phyloP scores from a whole-genome alignment of 2,797 vertebrate genomes.

The Pristis pectinata region DNA sequence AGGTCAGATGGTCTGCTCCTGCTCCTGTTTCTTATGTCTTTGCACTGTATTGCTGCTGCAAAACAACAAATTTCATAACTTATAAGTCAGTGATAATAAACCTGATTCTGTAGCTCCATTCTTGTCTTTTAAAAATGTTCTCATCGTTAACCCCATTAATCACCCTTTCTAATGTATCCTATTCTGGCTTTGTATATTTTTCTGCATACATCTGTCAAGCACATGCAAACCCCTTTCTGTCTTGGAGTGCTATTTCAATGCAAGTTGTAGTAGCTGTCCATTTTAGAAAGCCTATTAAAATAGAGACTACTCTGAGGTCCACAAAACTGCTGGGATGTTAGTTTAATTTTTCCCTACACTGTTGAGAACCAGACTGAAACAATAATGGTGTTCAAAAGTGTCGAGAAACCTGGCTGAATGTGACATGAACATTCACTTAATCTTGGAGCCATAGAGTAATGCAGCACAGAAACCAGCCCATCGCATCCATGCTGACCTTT shows the following conservation, averaged over 20 bases:
- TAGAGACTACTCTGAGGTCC: neutral
- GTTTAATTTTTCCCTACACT: neutral
- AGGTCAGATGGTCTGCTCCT: too few species aligned
- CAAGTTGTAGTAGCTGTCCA: neutral
- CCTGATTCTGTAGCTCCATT: too few species aligned
- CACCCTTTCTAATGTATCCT: neutral
- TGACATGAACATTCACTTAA: too few species aligned
- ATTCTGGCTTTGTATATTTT: neutral
- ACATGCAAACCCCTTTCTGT: too few species aligned
- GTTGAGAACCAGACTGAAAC: too few species aligned
- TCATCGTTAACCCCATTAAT: neutral
- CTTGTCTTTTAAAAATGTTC: neutral
- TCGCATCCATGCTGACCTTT: too few species aligned
- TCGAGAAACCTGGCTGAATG: neutral
- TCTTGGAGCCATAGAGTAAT: too few species aligned
- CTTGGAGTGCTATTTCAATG: neutral
- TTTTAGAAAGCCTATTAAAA: conserved; percentile 4
- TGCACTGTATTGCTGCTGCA: too few species aligned
- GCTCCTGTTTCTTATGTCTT: too few species aligned
- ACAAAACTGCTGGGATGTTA: neutral
- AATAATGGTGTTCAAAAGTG: neutral
- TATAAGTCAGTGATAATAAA: too few species aligned
- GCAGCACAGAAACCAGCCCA: too few species aligned
- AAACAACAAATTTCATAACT: too few species aligned
- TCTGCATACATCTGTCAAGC: neutral